Base-by-base conservation (phyloP, 2,113 vertebrate species). In the Vombatus ursinus region DNA sequence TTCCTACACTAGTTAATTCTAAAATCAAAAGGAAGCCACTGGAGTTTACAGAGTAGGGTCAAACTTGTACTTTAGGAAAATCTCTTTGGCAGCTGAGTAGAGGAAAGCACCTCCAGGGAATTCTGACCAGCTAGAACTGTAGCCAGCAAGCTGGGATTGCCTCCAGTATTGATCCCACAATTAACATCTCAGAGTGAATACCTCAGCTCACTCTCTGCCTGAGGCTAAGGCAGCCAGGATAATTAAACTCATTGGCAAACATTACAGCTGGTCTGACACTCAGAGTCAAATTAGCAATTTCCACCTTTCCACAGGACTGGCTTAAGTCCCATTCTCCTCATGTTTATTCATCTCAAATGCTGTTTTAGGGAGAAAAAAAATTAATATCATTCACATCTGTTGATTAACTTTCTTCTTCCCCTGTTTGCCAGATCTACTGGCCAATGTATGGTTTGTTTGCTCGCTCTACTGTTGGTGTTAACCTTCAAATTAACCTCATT, bases 401-500 rank as follows among this genome's bases (percentile, higher is more conserved):
- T 9, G 9, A 61, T 57, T 28, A 8, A 22, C 48, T 37, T 53
- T 25, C 7, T 51, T 0, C 0, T 90, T 92, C 49, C 44, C 77
- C 61, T 90, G 94, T 37, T 94, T 22, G 0, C 6, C 47, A 47
- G 91, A 22, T 10, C 52, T 12, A 6, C 0, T 48, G 28, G 57
- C 52, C 90, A 90, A 51, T 3, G 11, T 28, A 90, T 51, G 91
- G 92, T 44, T 84, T 84, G 2, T 93, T 49, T 48, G 54, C 52
- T 95, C 92, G 77, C 49, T 44, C 28, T 16, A 10, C 91, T 50
- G 14, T 93, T 91, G 47, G 2, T n/a, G 26, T 49, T 53, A 90
- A 94, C 52, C 61, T 96, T 90, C 92, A 94, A 94, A 91, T 90
- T 92, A 93, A 93, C 94, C 7, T 94, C 92, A 5, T 96, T 96